Evolutionary conservation across 2,888 invertebrate genomes (phyloP).

Genomic region (Dioctria linearis): DNA sequence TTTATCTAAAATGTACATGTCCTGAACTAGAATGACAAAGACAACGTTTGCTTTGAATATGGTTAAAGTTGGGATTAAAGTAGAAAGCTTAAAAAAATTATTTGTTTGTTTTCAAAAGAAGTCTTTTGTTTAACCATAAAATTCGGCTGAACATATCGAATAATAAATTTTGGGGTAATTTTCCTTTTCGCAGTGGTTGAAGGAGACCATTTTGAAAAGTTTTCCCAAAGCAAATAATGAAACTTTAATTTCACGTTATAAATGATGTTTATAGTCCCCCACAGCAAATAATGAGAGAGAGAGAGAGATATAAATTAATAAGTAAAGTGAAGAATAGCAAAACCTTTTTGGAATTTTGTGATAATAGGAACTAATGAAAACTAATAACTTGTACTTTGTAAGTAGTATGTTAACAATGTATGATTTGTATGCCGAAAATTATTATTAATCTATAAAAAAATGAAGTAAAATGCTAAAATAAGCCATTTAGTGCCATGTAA

Average conservation of each 20-base stretch:
- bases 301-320: slow-evolving; percentile 18
- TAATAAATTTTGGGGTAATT: background rate
- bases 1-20: too few species aligned
- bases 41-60: background rate
- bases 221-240: background rate
- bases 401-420: slow-evolving; percentile 47
- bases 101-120: background rate
- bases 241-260: slow-evolving; percentile 17
- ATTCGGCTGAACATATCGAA: slow-evolving; percentile 41
- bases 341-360: slow-evolving; percentile 51
- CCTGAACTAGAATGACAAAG: background rate
- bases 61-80: background rate
- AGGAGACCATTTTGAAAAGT: too few species aligned
- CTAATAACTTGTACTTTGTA: slow-evolving; percentile 44
- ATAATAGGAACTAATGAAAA: slow-evolving; percentile 53
- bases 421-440: slow-evolving; percentile 43
- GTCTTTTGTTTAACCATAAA: slow-evolving; percentile 11
- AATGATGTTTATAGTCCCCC: slow-evolving; percentile 33
- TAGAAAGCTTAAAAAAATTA: too few species aligned
- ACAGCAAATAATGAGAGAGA: slow-evolving; percentile 21
- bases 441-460: slow-evolving; percentile 33
- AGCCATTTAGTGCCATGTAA: slow-evolving; percentile 53
- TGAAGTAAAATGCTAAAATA: slow-evolving; percentile 45
- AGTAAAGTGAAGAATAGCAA: slow-evolving; percentile 44
- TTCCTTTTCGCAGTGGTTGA: too few species aligned